Conservation (phyloP, 2,888 invertebrate genomes). For the Drosophila eohydei region DNA sequence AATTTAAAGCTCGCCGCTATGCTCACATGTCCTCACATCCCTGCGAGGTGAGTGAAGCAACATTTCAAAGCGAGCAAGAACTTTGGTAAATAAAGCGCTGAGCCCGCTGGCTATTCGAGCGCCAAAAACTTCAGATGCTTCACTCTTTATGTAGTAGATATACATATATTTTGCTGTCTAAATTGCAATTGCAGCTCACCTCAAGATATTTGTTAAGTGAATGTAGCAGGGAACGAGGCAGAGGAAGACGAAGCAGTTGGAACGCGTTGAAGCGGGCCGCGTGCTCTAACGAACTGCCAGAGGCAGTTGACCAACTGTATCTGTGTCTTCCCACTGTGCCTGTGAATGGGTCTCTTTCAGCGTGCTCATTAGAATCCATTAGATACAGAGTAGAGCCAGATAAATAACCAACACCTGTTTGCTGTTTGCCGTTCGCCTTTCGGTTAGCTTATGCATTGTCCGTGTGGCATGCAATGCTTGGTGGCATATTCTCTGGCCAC, state of each 20-base stretch:
- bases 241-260: conserved; percentile 8
- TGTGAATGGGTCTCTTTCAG: conserved; percentile 26
- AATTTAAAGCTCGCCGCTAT: conserved; percentile 24
- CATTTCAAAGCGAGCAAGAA: conserved; percentile 40
- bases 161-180: not conserved
- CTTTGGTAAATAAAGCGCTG: conserved; percentile 37
- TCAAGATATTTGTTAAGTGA: conserved; percentile 23
- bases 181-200: conserved; percentile 33
- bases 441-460: conserved; percentile 26
- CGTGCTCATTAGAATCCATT: conserved; percentile 71
- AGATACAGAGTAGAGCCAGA: conserved; percentile 31
- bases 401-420: conserved; percentile 65
- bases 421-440: conserved; percentile 7
- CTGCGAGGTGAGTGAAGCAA: conserved; percentile 17
- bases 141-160: conserved; percentile 5
- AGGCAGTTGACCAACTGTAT: conserved; percentile 24
- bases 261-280: conserved; percentile 60
- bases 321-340: not conserved
- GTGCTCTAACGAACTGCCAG: conserved; percentile 64
- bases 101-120: conserved; percentile 60
- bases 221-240: not conserved
- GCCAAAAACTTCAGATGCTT: conserved; percentile 32
- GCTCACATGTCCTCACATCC: conserved; percentile 26
- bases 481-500: conserved; percentile 46
- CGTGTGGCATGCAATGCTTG: conserved; percentile 25